These are phyloP conservation scores for Drosophila mauritiana DNA, from an alignment of 1,140 invertebrate genomes.

Conservation along the genomic window DNA sequence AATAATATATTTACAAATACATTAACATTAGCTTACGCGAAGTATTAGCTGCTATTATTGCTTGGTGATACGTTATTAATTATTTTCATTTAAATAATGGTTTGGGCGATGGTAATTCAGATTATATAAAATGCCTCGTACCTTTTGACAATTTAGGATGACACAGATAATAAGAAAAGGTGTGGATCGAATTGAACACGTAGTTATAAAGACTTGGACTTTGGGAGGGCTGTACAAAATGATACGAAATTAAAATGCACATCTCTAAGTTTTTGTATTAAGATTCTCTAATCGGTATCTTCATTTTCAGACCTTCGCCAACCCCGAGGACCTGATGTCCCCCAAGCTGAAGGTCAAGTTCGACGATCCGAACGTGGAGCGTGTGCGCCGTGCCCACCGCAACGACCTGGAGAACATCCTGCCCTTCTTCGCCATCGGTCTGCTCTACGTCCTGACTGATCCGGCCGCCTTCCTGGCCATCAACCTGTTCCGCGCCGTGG, in stretches of 20 bases:
- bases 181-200: not conserved
- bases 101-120: too few species aligned
- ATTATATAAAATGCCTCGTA: not conserved
- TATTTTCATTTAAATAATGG: too few species aligned
- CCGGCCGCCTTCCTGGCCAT: conserved; percentile 86
- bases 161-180: not conserved
- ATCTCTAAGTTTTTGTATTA: too few species aligned
- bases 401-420: conserved; percentile 90
- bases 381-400: conserved; percentile 87
- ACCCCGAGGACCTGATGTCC: conserved; percentile 86
- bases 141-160: not conserved
- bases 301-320: conserved; percentile 86
- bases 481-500: conserved; percentile 87
- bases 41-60: too few species aligned
- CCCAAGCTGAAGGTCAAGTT: conserved; percentile 85
- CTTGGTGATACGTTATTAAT: too few species aligned
- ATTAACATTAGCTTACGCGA: too few species aligned
- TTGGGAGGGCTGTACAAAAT: not conserved
- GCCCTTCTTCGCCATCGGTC: conserved; percentile 87
- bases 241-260: too few species aligned
- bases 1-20: too few species aligned
- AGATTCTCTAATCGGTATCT: not conserved
- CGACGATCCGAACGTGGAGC: conserved; percentile 87
- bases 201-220: not conserved
- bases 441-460: conserved; percentile 87